phyloP scores from a whole-genome alignment of 2,797 vertebrate species.

The Naso thynnoides region DNA sequence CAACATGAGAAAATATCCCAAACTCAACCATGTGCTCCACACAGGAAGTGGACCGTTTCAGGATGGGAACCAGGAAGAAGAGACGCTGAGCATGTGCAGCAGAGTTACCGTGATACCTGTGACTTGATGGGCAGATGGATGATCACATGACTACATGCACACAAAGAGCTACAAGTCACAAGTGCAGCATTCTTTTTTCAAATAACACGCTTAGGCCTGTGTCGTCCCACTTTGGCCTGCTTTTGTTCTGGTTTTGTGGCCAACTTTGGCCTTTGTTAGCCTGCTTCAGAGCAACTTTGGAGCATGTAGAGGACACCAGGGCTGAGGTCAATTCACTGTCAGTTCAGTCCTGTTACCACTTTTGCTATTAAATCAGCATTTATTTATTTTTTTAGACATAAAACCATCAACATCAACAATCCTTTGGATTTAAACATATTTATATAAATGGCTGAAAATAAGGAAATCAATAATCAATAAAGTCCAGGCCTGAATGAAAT shows the following conservation, averaged over 20 bases:
- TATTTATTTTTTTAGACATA: neutral
- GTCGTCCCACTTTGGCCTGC: conserved; percentile 69
- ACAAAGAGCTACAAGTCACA: conserved; percentile 86
- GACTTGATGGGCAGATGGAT: conserved; percentile 84
- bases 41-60: conserved; percentile 37
- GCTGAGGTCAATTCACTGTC: conserved; percentile 78
- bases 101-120: conserved; percentile 73
- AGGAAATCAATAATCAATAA: conserved; percentile 7
- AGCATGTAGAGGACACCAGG: conserved; percentile 82
- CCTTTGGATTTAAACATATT: neutral
- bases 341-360: conserved; percentile 61
- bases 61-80: conserved; percentile 22
- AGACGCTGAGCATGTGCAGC: conserved; percentile 54
- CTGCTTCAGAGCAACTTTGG: conserved; percentile 82
- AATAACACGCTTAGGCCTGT: conserved; percentile 83
- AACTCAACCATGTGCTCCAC: conserved; percentile 39
- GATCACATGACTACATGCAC: conserved; percentile 85
- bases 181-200: conserved; percentile 93
- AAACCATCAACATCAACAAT: conserved; percentile 25
- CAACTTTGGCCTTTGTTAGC: conserved; percentile 59
- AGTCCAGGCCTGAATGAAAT: conserved; percentile 64
- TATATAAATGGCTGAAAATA: conserved; percentile 23
- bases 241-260: conserved; percentile 56
- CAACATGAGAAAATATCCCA: conserved; percentile 45
- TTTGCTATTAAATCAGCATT: conserved; percentile 14